phyloP scores from a whole-genome alignment of 2,888 invertebrate genomes.

The Lasioglossum marginatum region DNA sequence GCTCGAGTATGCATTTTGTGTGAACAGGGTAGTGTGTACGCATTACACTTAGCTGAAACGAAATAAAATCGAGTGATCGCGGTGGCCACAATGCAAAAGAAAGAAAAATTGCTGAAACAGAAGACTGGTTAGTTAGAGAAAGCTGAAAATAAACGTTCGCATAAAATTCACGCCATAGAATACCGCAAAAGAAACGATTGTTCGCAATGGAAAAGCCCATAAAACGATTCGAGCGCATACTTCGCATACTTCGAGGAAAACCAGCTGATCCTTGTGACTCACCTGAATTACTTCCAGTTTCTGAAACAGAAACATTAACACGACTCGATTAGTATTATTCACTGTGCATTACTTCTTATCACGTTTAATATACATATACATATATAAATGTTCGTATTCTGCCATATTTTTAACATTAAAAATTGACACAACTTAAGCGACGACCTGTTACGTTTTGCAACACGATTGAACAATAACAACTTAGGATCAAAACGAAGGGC shows the following conservation, averaged over 20 bases:
- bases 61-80: constrained; percentile 1
- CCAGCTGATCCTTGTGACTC: constrained; percentile 61
- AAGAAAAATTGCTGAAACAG: constrained; percentile 39
- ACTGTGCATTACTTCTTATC: background rate
- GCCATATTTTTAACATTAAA: background rate
- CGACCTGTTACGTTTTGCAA: background rate
- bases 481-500: background rate
- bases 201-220: constrained; percentile 38
- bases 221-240: constrained; percentile 62
- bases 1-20: background rate
- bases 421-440: background rate
- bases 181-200: constrained; percentile 14
- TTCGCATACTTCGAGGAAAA: constrained; percentile 50
- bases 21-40: background rate
- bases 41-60: constrained; percentile 23
- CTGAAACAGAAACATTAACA: constrained; percentile 72
- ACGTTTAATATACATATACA: background rate
- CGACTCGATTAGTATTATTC: background rate
- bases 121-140: constrained; percentile 17
- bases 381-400: too few species aligned
- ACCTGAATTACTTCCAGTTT: constrained; percentile 78
- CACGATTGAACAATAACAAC: background rate
- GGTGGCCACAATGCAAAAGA: background rate
- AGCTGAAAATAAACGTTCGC: constrained; percentile 45
- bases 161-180: background rate